phyloP scores from a whole-genome alignment of 2,888 invertebrate genomes.

The Cryptus viduatorius region DNA sequence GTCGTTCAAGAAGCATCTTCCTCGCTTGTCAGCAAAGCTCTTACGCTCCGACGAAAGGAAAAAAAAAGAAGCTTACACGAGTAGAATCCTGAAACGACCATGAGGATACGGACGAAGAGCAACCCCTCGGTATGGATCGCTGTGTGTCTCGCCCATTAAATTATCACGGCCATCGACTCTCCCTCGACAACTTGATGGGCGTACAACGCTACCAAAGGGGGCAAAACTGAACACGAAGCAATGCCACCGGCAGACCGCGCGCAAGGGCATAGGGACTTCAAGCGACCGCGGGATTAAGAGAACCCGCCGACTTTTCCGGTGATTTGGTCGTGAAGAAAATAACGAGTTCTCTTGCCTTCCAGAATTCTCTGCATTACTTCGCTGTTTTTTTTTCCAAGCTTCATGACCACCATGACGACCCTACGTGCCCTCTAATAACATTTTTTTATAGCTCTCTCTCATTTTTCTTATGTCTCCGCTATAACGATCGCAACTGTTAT shows the following conservation, averaged over 20 bases:
- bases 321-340: constrained; percentile 62
- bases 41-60: constrained; percentile 34
- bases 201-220: constrained; percentile 54
- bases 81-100: constrained; percentile 43
- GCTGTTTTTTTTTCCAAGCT: constrained; percentile 16
- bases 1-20: constrained; percentile 43
- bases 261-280: constrained; percentile 53
- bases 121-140: constrained; percentile 40
- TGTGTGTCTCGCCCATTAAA: constrained; percentile 72
- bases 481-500: constrained; percentile 12
- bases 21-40: constrained; percentile 48
- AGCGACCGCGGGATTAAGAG: constrained; percentile 63
- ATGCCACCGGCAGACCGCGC: constrained; percentile 41
- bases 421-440: constrained; percentile 13
- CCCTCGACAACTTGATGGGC: constrained; percentile 65
- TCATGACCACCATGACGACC: constrained; percentile 11
- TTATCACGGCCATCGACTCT: constrained; percentile 73
- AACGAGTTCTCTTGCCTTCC: constrained; percentile 50
- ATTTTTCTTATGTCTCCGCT: not conserved
- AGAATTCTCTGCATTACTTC: constrained; percentile 11
- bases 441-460: constrained; percentile 26
- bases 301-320: constrained; percentile 56
- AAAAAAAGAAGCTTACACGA: constrained; percentile 1
- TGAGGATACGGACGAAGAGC: constrained; percentile 22
- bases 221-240: constrained; percentile 46